A percentile compares a stretch with the other conserved stretches of the same genome.
Conservation (phyloP, 1,140 invertebrate species). For the Lasaia peninsularis region DNA sequence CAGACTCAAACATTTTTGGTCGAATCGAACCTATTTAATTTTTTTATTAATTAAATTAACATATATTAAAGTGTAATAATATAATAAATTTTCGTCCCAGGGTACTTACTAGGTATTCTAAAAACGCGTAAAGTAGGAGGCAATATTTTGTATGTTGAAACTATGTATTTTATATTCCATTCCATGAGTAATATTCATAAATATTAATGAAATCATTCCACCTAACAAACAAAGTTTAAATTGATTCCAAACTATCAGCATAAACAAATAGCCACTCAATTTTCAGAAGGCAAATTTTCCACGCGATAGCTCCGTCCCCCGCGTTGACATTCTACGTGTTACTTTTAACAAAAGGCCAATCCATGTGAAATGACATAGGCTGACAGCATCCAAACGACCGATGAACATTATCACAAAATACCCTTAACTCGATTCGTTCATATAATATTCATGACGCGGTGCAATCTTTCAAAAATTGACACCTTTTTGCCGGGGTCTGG, state of each 20-base stretch:
- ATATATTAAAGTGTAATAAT: too few species aligned
- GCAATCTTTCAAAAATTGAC: constrained; percentile 77
- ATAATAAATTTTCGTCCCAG: too few species aligned
- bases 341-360: constrained; percentile 76
- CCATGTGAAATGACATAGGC: constrained; percentile 75
- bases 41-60: too few species aligned
- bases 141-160: too few species aligned
- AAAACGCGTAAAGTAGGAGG: too few species aligned
- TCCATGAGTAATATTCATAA: neutral
- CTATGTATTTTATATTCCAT: neutral
- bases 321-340: constrained; percentile 69
- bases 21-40: too few species aligned
- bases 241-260: constrained; percentile 3
- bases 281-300: constrained; percentile 55
- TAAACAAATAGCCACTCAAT: constrained; percentile 27
- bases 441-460: constrained; percentile 75
- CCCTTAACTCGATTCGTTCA: constrained; percentile 74
- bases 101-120: too few species aligned
- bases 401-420: constrained; percentile 74
- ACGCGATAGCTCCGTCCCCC: constrained; percentile 46
- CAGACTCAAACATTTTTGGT: too few species aligned
- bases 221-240: constrained; percentile 9
- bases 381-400: constrained; percentile 69
- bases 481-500: constrained; percentile 56
- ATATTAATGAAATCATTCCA: constrained; percentile 15